These are phyloP conservation scores for Limanda limanda DNA, from an alignment of 2,113 vertebrate genomes.

Conservation along the genomic window DNA sequence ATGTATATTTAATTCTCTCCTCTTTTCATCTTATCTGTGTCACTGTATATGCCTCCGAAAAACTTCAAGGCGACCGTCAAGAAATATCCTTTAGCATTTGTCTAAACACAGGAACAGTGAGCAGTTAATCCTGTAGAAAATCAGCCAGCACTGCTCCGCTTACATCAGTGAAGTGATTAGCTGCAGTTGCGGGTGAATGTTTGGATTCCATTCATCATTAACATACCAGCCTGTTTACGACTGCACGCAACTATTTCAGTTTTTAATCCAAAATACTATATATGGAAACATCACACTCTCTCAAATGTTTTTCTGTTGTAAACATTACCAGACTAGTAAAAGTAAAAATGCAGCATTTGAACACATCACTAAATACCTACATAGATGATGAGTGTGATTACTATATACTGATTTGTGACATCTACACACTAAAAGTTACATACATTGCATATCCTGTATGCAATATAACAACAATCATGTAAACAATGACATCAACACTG, in stretches of 20 bases:
- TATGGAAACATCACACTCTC: background rate
- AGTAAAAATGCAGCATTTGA: too few relatives aligned
- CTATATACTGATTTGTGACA: too few relatives aligned
- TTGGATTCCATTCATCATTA: conserved; percentile 47
- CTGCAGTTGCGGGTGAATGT: conserved; percentile 26
- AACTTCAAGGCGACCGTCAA: background rate
- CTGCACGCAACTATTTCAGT: background rate
- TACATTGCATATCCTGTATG: too few relatives aligned
- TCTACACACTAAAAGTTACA: too few relatives aligned
- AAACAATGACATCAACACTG: too few relatives aligned
- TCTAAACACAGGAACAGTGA: conserved; percentile 21
- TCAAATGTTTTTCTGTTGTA: background rate
- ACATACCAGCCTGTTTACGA: conserved; percentile 33
- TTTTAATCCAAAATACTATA: background rate
- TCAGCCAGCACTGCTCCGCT: background rate
- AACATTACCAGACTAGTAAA: too few relatives aligned
- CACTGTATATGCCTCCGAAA: background rate
- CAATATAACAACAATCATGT: too few relatives aligned
- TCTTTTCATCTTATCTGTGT: background rate
- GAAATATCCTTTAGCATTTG: background rate
- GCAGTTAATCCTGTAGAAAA: conserved; percentile 18
- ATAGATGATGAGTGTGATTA: too few relatives aligned
- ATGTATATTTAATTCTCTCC: background rate
- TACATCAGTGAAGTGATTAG: conserved; percentile 11
- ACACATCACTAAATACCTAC: too few relatives aligned